Percentiles rank a stretch among this genome's conserved stretches.
These are phyloP conservation scores for Harpalus rubripes DNA, from an alignment of 2,888 invertebrate genomes.

Conservation along the genomic window DNA sequence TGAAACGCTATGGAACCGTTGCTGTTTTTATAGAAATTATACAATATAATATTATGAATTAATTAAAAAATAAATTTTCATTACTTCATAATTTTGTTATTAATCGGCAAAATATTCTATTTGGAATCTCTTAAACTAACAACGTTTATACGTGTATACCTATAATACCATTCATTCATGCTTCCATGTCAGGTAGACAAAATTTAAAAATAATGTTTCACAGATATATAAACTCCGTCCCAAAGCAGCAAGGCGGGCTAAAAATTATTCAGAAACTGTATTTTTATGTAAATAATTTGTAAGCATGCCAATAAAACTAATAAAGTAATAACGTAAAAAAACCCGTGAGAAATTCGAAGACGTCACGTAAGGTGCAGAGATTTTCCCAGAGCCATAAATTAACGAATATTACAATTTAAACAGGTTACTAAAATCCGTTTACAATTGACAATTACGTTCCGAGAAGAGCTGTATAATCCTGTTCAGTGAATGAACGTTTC, in stretches of 20 bases:
- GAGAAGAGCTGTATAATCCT: constrained; percentile 42
- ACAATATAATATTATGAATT: no score
- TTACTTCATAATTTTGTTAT: no score
- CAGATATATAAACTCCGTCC: not conserved
- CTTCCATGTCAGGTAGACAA: not conserved
- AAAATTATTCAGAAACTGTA: constrained; percentile 39
- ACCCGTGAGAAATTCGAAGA: constrained; percentile 32
- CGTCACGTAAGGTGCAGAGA: constrained; percentile 11
- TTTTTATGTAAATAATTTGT: constrained; percentile 22
- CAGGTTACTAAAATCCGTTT: constrained; percentile 45
- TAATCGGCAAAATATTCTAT: no score
- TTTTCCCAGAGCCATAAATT: constrained; percentile 54
- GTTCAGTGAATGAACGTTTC: constrained; percentile 28
- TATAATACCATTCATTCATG: not conserved
- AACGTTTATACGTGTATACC: no score
- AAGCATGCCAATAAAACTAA: constrained; percentile 34
- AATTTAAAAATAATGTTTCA: constrained; percentile 2
- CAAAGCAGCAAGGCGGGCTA: not conserved
- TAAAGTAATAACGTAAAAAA: constrained; percentile 25
- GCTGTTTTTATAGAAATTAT: no score
- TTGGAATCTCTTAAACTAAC: no score
- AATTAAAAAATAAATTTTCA: no score
- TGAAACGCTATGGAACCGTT: no score
- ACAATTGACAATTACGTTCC: constrained; percentile 54
- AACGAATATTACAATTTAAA: constrained; percentile 50